Conservation (phyloP, 2,888 invertebrate species). For the Hedychridium roseum region DNA sequence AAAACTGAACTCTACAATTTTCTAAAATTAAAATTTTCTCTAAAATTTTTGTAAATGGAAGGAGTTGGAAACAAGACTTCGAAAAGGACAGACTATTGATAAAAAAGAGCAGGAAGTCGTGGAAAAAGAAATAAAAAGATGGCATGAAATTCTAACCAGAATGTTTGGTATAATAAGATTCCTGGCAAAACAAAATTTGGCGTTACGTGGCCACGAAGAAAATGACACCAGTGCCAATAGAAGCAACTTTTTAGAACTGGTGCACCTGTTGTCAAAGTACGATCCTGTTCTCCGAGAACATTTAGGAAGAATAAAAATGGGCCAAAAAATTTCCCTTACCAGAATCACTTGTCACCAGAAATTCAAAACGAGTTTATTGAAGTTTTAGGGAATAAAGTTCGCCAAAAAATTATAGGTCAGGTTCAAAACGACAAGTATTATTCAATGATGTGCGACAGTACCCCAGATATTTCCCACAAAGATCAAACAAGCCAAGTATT, state of each 20-base stretch:
- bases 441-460: slow-evolving; percentile 14
- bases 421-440: slow-evolving; percentile 11
- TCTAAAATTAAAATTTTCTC: slow-evolving; percentile 15
- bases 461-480: slow-evolving; percentile 21
- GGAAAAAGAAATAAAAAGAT: slow-evolving; percentile 21
- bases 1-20: slow-evolving; percentile 9
- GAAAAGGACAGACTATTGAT: slow-evolving; percentile 19
- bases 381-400: slow-evolving; percentile 12
- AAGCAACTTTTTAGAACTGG: slow-evolving; percentile 23
- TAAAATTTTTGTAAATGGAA: slow-evolving; percentile 30
- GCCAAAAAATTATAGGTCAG: slow-evolving; percentile 6
- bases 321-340: slow-evolving; percentile 3
- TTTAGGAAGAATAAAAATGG: slow-evolving; percentile 20
- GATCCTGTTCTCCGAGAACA: slow-evolving; percentile 26
- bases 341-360: slow-evolving; percentile 23
- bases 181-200: slow-evolving; percentile 24
- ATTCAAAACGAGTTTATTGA: slow-evolving; percentile 21
- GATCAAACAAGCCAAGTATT: slow-evolving; percentile 36
- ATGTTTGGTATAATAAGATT: slow-evolving; percentile 9
- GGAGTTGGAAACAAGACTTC: slow-evolving; percentile 23
- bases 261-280: slow-evolving; percentile 25
- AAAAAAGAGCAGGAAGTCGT: slow-evolving; percentile 26
- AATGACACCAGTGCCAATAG: slow-evolving; percentile 8
- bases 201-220: slow-evolving; percentile 19
- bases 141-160: slow-evolving; percentile 18